Evolutionary conservation across 2,888 invertebrate species (phyloP), one percentile per base, ranked within the genome.

Genomic region (Antitype chi): DNA sequence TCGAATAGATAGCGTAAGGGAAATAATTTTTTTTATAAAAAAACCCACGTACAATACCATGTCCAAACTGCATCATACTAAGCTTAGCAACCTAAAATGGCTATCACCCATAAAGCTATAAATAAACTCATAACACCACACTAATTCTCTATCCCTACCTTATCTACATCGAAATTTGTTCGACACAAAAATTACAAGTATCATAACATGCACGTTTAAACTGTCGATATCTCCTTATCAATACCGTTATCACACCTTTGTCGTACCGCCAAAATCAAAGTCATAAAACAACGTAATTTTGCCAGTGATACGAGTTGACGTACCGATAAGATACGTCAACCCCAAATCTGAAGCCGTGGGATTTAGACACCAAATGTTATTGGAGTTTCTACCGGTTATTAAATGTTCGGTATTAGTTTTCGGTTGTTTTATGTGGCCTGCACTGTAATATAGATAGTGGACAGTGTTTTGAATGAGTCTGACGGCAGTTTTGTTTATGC

Each of bases 271-370:
- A 90, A 96, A 96, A 96, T 96, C 96, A 96, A 93, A 96, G 96
- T 92, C 94, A 94, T 96, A 96, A 96, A 96, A 96, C 96, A 96
- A 94, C 93, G 94, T 95, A 96, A 96, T 96, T 96, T 96, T 89
- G 89, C 95, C 92, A 90, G 88, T 91, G 95, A 96, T 96, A 96
- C 82, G 89, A 89, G 89, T 90, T 93, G 94, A 94, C 94, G 92
- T 91, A 57, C 80, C 23, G 96, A 96, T 96, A 93, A 96, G 95
- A 95, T 96, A 32, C 92, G 94, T 94, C 95, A 93, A 85, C 94
- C 94, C 86, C 87, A 96, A 96, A 96, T 96, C 96, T 96, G 96
- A 93, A 94, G 95, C 94, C 94, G 93, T 94, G 94, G 96, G 96
- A 96, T 96, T 96, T 95, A 91, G 89, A 76, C 88, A 81, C 87